These are phyloP conservation scores for Synanthedon andrenaeformis DNA, from an alignment of 2,888 invertebrate species.

Conservation along the genomic window DNA sequence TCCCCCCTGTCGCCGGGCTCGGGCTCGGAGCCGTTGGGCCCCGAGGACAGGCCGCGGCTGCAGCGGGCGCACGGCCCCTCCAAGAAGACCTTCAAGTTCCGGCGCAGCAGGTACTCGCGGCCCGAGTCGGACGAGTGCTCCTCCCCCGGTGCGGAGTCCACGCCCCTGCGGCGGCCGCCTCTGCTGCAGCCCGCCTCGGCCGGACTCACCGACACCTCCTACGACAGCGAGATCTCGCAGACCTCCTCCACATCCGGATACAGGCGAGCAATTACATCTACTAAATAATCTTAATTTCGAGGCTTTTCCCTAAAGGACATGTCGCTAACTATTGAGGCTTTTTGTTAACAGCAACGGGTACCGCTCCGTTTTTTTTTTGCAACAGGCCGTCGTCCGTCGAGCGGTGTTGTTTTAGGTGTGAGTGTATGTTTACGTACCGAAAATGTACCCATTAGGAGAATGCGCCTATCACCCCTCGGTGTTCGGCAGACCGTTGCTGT, in stretches of 20 bases:
- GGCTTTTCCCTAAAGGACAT: too few relatives aligned
- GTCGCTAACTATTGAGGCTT: too few relatives aligned
- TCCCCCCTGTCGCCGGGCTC: constrained; percentile 74
- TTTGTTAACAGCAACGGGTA: too few relatives aligned
- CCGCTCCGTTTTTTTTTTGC: too few relatives aligned
- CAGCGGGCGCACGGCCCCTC: constrained; percentile 95
- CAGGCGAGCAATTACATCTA: constrained; percentile 61
- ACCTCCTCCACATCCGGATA: constrained; percentile 91
- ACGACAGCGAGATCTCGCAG: constrained; percentile 85
- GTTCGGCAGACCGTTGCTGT: too few relatives aligned
- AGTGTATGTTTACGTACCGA: too few relatives aligned
- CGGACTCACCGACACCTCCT: constrained; percentile 76
- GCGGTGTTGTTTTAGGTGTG: too few relatives aligned
- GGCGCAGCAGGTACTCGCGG: constrained; percentile 79
- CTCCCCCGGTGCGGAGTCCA: constrained; percentile 39
- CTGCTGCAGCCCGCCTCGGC: constrained; percentile 30
- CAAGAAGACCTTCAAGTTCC: constrained; percentile 90
- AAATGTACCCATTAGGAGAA: too few relatives aligned
- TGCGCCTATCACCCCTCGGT: too few relatives aligned
- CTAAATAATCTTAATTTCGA: too few relatives aligned
- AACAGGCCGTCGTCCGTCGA: too few relatives aligned
- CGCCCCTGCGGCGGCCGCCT: constrained; percentile 40
- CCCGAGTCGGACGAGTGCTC: constrained; percentile 66
- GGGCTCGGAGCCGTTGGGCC: constrained; percentile 51
- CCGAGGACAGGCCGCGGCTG: constrained; percentile 74